Evolutionary conservation across 2,113 vertebrate genomes (phyloP).

Genomic region (Melanerpes aurifrons): DNA sequence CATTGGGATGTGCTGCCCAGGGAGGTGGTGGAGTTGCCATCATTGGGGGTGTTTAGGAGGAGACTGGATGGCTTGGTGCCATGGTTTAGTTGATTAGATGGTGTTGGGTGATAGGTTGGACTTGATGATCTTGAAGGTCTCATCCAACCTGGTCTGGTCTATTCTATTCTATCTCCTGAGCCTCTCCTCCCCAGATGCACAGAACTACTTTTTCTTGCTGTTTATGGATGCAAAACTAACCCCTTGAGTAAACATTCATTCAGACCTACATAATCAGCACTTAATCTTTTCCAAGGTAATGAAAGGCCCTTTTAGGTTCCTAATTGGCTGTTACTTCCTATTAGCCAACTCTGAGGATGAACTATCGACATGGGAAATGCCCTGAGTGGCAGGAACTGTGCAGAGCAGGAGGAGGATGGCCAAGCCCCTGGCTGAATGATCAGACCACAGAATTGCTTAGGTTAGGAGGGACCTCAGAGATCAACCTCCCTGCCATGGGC

Average conservation of each 20-base stretch:
- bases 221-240: neutral
- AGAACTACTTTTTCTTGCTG: neutral
- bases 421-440: accelerated
- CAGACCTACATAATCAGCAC: neutral
- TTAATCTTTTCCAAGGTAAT: neutral
- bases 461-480: no score
- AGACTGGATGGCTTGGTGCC: no score
- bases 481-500: no score
- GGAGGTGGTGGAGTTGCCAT: no score
- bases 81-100: no score
- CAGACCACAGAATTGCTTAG: neutral
- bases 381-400: accelerated
- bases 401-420: neutral
- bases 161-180: neutral
- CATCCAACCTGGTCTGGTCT: no score
- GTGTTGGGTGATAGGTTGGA: no score
- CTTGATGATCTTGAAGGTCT: no score
- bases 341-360: neutral
- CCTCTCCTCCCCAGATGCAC: neutral
- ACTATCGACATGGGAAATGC: neutral
- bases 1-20: no score
- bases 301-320: neutral
- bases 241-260: neutral
- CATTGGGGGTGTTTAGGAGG: no score
- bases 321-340: neutral